Conservation (phyloP, 2,888 invertebrate genomes). For the Sinelater perroti region DNA sequence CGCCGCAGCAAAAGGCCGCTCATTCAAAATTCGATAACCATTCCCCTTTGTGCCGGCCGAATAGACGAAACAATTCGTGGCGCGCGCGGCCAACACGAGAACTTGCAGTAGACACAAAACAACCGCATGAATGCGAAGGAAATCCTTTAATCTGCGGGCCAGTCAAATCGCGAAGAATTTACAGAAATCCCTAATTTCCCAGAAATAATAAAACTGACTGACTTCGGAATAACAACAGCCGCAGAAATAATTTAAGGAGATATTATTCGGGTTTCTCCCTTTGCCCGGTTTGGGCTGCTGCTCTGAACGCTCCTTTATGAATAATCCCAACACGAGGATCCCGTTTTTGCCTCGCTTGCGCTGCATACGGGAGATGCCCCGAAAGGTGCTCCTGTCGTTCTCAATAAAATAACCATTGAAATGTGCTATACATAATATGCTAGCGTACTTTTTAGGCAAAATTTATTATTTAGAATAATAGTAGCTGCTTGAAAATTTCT, state of each 20-base stretch:
- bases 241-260: conserved; percentile 21
- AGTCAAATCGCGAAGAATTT: conserved; percentile 24
- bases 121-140: conserved; percentile 24
- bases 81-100: conserved; percentile 5
- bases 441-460: too few relatives aligned
- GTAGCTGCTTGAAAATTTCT: too few relatives aligned
- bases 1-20: neutral
- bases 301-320: too few relatives aligned
- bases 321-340: too few relatives aligned
- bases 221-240: conserved; percentile 24
- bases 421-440: too few relatives aligned
- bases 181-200: conserved; percentile 27
- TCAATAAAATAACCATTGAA: too few relatives aligned
- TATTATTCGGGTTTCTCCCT: conserved; percentile 16
- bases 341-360: too few relatives aligned
- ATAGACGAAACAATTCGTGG: conserved; percentile 13
- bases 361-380: too few relatives aligned
- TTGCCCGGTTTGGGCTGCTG: too few relatives aligned
- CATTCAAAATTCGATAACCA: conserved; percentile 17
- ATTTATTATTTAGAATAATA: too few relatives aligned
- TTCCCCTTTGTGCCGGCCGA: conserved; percentile 10
- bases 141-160: conserved; percentile 25
- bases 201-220: conserved; percentile 27
- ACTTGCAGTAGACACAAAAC: conserved; percentile 19
- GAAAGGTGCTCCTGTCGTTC: too few relatives aligned